Conservation (phyloP, 1,140 invertebrate genomes). For the Brachionus plicatilis region DNA sequence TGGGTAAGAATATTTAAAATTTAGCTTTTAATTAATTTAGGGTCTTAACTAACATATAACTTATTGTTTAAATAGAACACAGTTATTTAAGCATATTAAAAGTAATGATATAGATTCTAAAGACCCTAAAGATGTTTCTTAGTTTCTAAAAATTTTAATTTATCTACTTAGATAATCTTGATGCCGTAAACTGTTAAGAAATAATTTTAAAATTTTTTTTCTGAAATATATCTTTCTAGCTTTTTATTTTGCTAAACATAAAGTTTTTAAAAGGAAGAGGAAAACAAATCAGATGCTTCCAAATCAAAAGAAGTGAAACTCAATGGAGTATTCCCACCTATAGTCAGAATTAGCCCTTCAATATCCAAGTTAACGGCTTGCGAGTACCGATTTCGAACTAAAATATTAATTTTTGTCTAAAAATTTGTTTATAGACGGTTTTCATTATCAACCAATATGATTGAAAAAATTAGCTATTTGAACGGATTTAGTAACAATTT, state of each 20-base stretch:
- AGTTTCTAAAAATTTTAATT: too few relatives aligned
- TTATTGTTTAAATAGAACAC: too few relatives aligned
- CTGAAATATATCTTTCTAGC: too few relatives aligned
- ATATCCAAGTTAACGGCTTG: conserved; percentile 56
- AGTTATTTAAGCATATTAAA: too few relatives aligned
- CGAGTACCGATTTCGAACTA: conserved; percentile 44
- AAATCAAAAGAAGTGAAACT: conserved; percentile 68
- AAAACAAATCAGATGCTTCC: conserved; percentile 62
- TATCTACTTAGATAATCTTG: too few relatives aligned
- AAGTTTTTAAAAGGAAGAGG: conserved; percentile 63
- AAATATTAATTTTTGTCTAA: conserved; percentile 41
- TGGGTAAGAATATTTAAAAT: neutral
- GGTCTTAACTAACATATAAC: too few relatives aligned
- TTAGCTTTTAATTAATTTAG: too few relatives aligned
- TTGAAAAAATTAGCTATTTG: conserved; percentile 79
- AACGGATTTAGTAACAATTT: conserved; percentile 62
- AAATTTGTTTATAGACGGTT: conserved; percentile 63
- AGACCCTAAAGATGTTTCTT: too few relatives aligned
- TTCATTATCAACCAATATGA: conserved; percentile 82
- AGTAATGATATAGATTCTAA: too few relatives aligned
- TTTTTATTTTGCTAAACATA: neutral
- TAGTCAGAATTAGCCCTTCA: conserved; percentile 62
- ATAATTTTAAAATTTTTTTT: too few relatives aligned
- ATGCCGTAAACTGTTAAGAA: neutral
- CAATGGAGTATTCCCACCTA: conserved; percentile 58